Evolutionary conservation across 2,888 invertebrate species (phyloP).

Genomic region (Oligia fasciuncula): DNA sequence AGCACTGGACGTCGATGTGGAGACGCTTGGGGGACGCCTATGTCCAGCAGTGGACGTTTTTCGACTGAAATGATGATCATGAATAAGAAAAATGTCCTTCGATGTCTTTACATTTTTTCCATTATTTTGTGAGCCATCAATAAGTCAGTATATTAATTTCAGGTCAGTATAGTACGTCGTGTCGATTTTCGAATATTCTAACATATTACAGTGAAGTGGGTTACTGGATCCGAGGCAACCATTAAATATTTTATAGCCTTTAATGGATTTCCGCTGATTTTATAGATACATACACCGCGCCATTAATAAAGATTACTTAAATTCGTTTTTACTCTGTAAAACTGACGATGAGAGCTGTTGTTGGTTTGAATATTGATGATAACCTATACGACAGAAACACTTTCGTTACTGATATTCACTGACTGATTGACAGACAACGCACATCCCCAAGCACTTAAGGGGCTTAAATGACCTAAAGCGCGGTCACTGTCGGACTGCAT

Average conservation of each 20-base stretch:
- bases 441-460: neutral
- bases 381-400: neutral
- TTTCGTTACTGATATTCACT: neutral
- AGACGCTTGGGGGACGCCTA: neutral
- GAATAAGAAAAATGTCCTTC: neutral
- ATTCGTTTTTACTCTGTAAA: conserved; percentile 15
- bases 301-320: conserved; percentile 40
- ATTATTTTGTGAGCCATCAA: neutral
- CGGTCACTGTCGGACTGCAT: too few species aligned
- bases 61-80: neutral
- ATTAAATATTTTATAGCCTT: conserved; percentile 53
- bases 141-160: conserved; percentile 1
- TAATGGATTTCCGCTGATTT: conserved; percentile 51
- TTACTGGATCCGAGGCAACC: conserved; percentile 34
- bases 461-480: too few species aligned
- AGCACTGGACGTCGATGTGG: neutral
- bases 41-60: neutral
- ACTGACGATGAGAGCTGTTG: neutral
- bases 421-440: neutral
- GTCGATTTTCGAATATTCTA: conserved; percentile 28
- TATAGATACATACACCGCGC: conserved; percentile 22
- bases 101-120: neutral
- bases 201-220: conserved; percentile 30
- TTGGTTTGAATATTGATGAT: neutral
- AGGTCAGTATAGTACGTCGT: neutral